These are phyloP conservation scores for Gymnobelideus leadbeateri DNA, from an alignment of 2,113 vertebrate genomes.

Conservation along the genomic window DNA sequence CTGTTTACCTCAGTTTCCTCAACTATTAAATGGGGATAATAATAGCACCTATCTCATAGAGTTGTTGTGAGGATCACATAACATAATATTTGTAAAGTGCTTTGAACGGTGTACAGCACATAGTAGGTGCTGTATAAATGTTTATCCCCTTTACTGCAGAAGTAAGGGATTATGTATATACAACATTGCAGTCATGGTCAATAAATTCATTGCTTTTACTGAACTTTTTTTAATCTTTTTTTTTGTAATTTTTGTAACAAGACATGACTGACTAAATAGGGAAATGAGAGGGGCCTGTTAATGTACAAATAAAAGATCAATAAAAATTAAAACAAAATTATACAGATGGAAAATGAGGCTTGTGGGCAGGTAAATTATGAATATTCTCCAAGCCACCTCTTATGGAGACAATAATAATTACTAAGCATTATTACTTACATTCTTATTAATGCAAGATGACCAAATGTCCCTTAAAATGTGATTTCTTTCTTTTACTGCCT, in stretches of 20 bases:
- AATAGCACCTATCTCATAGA: not conserved
- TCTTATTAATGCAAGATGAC: not conserved
- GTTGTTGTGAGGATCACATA: not conserved
- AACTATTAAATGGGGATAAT: not conserved
- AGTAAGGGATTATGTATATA: not conserved
- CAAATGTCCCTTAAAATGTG: not conserved
- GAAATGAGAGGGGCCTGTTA: not conserved
- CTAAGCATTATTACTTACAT: not conserved
- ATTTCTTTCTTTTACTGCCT: not conserved
- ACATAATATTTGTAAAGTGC: not conserved
- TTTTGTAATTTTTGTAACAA: not conserved
- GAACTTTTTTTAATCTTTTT: not conserved
- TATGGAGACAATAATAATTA: not conserved
- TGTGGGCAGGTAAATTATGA: not conserved
- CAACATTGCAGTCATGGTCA: not conserved
- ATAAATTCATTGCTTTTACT: not conserved
- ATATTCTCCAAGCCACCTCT: not conserved
- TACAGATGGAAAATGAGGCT: not conserved
- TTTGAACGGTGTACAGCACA: not conserved
- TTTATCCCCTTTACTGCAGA: not conserved
- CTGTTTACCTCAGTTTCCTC: not conserved
- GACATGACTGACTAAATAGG: not conserved
- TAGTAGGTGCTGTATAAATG: not conserved
- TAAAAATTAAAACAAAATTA: not conserved
- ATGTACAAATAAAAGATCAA: not conserved